Base-by-base conservation (phyloP, 2,113 vertebrate species). In the Muntiacus reevesi region DNA sequence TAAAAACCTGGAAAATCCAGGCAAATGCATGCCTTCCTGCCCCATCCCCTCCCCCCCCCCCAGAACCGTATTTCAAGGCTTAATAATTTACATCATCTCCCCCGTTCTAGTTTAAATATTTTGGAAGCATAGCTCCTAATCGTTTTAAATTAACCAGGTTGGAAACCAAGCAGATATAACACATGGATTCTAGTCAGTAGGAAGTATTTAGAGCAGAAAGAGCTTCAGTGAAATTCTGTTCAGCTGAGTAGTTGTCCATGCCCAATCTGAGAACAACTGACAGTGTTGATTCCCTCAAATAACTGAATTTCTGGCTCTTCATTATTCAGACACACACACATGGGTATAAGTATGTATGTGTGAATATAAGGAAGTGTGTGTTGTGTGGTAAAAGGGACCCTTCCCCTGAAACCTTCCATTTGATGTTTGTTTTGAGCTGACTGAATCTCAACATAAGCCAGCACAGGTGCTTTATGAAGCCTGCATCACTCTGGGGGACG, bases 311-410 rank as follows among this genome's bases (percentile, higher is more conserved):
- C 19, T 55, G 52, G 43, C 36, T 54, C 43, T 52, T 50, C 47
- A 3, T 28, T 8, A n/a, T 5, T 6, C 67, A 30, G 33, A 36
- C 45, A 27, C 19, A 40, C 6, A 3, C 4, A 6, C 0, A 0
- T 3, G 27, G 2, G n/a, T 9, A 4, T 47, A 16, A 3, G 0
- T 5, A 36, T 6, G 15, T 27, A 9, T 3, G 79, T 85, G 36
- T 55, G 12, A 11, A 2, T 14, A 47, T 8, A 2, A 6, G 5
- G 2, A 59, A 67, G 11, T 43, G 76, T 45, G 12, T 19, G 9
- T n/a, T 55, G 1, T 8, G 1, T 13, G 13, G 64, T 28, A 28
- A 78, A 50, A 45, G 55, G 19, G 17, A 59, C 13, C 27, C n/a
- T 40, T 59, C 25, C 25, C 16, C 76, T 2, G 3, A 0, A 17